phyloP scores from a whole-genome alignment of 2,797 vertebrate species.

The Corythornis leucogaster region DNA sequence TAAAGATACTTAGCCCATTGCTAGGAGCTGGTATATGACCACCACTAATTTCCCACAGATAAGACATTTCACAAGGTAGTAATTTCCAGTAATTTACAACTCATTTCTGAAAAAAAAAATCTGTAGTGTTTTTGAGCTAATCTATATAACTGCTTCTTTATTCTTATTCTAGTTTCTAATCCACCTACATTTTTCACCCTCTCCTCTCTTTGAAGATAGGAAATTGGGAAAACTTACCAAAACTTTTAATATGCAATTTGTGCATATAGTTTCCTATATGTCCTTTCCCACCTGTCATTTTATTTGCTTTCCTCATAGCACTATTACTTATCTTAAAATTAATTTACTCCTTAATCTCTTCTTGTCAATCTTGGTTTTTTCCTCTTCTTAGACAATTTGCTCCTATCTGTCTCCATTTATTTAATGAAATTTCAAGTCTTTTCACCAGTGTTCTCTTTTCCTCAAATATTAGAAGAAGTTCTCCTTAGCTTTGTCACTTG shows the following conservation, averaged over 20 bases:
- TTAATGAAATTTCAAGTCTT: background rate
- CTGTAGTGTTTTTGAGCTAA: background rate
- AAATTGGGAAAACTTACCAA: conserved; percentile 8
- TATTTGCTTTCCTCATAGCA: conserved; percentile 1
- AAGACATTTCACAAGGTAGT: background rate
- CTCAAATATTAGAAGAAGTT: background rate
- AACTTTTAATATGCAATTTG: conserved; percentile 32
- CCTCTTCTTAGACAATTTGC: background rate
- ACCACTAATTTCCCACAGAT: background rate
- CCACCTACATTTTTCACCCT: background rate
- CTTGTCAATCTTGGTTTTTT: background rate
- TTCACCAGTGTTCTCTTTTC: background rate
- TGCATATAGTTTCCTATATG: background rate
- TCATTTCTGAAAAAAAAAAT: background rate
- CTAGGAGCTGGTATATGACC: background rate
- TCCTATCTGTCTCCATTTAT: background rate
- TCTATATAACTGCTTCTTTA: background rate
- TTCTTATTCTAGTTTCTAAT: background rate
- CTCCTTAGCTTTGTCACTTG: background rate
- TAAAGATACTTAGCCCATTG: background rate
- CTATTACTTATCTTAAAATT: conserved; percentile 16
- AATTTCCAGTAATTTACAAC: background rate
- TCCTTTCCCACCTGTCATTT: conserved; percentile 13
- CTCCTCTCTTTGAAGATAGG: background rate
- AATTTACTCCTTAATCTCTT: conserved; percentile 16